Conservation (phyloP, 2,797 vertebrate species). For the Channallabes apus region DNA sequence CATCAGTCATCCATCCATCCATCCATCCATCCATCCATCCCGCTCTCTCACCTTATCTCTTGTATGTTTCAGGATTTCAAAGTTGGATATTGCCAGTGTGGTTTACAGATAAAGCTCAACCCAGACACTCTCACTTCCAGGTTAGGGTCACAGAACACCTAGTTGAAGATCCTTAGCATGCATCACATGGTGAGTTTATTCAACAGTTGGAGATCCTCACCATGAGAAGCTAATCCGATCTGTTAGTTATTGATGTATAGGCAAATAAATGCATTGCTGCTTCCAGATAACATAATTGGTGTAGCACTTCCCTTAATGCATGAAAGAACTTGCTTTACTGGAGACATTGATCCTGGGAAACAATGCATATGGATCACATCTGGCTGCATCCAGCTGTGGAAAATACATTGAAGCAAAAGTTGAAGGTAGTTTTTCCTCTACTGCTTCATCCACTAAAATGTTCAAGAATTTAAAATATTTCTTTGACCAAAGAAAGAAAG, state of each 20-base stretch:
- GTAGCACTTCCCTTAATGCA: not conserved
- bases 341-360: not conserved
- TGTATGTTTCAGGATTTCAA: not conserved
- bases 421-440: not conserved
- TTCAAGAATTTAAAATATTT: not conserved
- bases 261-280: not conserved
- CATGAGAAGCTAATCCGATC: not conserved
- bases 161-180: not conserved
- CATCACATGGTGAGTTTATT: not conserved
- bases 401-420: not conserved
- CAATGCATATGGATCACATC: not conserved
- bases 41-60: not conserved
- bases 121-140: not conserved
- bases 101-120: not conserved
- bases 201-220: not conserved
- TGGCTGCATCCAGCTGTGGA: not conserved
- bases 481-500: not conserved
- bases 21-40: not conserved
- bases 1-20: slow-evolving; percentile 20
- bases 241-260: not conserved
- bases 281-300: not conserved
- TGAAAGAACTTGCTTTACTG: not conserved
- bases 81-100: not conserved
- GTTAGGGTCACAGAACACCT: not conserved
- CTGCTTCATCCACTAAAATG: not conserved